Percentiles rank a stretch among this genome's conserved stretches.
Evolutionary conservation across 1,140 invertebrate species (phyloP).

Genomic region (Dinothrombium tinctorium): DNA sequence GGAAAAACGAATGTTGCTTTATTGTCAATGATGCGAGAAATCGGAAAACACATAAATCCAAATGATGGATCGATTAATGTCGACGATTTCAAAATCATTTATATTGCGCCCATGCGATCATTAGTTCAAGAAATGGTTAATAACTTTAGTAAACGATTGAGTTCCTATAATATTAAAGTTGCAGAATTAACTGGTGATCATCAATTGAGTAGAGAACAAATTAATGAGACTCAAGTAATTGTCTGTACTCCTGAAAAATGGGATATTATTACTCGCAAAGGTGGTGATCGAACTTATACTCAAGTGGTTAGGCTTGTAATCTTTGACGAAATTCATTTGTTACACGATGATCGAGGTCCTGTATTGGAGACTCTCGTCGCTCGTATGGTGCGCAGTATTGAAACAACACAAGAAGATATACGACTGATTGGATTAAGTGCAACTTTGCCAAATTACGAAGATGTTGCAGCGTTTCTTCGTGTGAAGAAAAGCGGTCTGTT

Average conservation of each 20-base stretch:
- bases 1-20: conserved; percentile 98
- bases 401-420: conserved; percentile 87
- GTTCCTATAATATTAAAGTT: conserved; percentile 74
- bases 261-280: conserved; percentile 94
- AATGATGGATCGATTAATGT: conserved; percentile 74
- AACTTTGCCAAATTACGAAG: conserved; percentile 91
- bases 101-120: conserved; percentile 94
- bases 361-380: conserved; percentile 90
- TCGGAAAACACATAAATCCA: conserved; percentile 95
- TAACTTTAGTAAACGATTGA: conserved; percentile 43
- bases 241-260: conserved; percentile 97
- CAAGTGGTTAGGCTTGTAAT: conserved; percentile 85
- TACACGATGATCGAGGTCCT: conserved; percentile 94
- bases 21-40: conserved; percentile 81
- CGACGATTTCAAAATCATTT: conserved; percentile 96
- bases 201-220: conserved; percentile 87
- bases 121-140: conserved; percentile 98
- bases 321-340: conserved; percentile 91
- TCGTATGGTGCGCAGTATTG: conserved; percentile 62
- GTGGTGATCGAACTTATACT: conserved; percentile 89
- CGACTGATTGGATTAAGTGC: conserved; percentile 85
- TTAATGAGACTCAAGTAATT: conserved; percentile 86
- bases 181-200: conserved; percentile 96
- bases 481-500: conserved; percentile 70
- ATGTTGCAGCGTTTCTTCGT: conserved; percentile 81